Conservation (phyloP, 2,113 vertebrate species). For the Macrotus californicus region DNA sequence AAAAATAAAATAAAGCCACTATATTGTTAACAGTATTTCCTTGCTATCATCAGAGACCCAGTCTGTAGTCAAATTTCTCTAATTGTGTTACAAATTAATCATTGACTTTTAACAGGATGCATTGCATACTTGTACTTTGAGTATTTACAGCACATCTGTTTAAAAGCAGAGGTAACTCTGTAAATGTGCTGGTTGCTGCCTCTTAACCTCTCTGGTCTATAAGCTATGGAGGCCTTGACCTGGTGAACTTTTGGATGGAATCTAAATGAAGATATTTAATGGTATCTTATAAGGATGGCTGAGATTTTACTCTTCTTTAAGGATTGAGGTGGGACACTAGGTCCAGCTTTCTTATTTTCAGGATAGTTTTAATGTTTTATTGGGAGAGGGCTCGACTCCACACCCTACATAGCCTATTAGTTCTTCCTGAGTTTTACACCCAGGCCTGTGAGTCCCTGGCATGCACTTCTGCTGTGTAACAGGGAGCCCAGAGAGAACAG, state of each 20-base stretch:
- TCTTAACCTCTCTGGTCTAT: neutral
- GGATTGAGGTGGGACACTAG: neutral
- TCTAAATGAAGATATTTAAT: neutral
- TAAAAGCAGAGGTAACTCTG: neutral
- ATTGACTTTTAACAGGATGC: neutral
- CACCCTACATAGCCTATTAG: neutral
- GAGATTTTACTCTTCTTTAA: neutral
- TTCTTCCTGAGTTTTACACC: slow-evolving; percentile 9
- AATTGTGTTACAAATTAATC: neutral
- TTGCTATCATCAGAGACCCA: neutral
- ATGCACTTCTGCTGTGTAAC: neutral
- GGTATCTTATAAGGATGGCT: neutral
- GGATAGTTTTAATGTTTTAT: neutral
- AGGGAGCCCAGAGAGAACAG: neutral
- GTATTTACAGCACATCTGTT: neutral
- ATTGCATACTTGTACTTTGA: neutral
- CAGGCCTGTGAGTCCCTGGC: neutral
- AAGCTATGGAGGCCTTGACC: neutral
- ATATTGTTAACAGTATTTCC: neutral
- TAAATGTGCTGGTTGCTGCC: neutral
- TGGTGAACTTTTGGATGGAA: neutral
- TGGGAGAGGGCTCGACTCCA: neutral
- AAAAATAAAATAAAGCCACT: neutral
- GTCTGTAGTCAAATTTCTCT: neutral
- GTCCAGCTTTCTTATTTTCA: neutral